Evolutionary conservation across 1,140 invertebrate species (phyloP).

Genomic region (Wasmannia auropunctata): DNA sequence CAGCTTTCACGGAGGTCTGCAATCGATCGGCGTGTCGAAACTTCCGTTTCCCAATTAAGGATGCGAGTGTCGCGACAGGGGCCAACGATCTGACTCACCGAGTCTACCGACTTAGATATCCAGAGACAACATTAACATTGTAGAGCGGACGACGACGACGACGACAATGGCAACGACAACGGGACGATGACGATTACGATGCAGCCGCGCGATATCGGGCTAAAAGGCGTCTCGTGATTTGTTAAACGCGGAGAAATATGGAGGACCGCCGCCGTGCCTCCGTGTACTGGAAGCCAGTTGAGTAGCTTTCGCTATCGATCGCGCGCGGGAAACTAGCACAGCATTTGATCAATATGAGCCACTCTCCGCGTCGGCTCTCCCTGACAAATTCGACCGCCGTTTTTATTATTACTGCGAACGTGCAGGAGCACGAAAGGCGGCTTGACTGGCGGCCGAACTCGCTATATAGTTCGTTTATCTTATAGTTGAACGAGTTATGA

Average conservation of each 20-base stretch:
- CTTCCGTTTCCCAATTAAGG: conserved; percentile 63
- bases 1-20: conserved; percentile 29
- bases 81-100: conserved; percentile 25
- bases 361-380: conserved; percentile 41
- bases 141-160: conserved; percentile 1
- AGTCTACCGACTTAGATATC: not conserved
- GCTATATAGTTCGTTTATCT: conserved; percentile 39
- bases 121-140: conserved; percentile 63
- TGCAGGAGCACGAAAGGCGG: conserved; percentile 20
- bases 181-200: not conserved
- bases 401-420: conserved; percentile 48
- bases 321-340: conserved; percentile 43
- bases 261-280: conserved; percentile 43
- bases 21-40: conserved; percentile 22
- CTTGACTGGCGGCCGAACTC: conserved; percentile 16
- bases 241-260: conserved; percentile 62
- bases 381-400: conserved; percentile 39
- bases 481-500: conserved; percentile 22
- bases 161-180: not conserved
- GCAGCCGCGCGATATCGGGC: conserved; percentile 14
- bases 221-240: conserved; percentile 67
- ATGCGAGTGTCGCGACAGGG: conserved; percentile 63
- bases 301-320: conserved; percentile 71
- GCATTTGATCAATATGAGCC: conserved; percentile 63
- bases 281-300: conserved; percentile 57